Evolutionary conservation across 2,888 invertebrate species (phyloP).

Genomic region (Hofmannophila pseudospretella): DNA sequence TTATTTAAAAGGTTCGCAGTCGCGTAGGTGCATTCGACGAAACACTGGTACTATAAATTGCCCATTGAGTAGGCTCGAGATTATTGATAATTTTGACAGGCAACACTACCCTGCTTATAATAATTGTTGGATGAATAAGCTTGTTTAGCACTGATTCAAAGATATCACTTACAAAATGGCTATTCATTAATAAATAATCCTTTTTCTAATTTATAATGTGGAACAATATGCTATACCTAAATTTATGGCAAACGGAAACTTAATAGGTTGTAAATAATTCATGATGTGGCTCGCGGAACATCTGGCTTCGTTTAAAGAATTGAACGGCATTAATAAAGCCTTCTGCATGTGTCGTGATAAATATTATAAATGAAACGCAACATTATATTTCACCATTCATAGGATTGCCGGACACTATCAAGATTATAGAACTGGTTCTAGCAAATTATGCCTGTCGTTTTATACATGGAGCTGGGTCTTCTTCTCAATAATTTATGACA

Average conservation of each 20-base stretch:
- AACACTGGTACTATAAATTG: conserved; percentile 53
- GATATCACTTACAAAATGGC: no score
- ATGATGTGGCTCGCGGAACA: conserved; percentile 38
- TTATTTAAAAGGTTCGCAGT: conserved; percentile 46
- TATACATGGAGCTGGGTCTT: conserved; percentile 48
- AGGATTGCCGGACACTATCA: conserved; percentile 19
- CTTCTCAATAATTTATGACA: conserved; percentile 56
- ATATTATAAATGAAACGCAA: conserved; percentile 11
- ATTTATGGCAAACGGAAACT: conserved; percentile 8
- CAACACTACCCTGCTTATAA: conserved; percentile 32
- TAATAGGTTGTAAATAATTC: conserved; percentile 42
- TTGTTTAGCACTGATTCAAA: conserved; percentile 4
- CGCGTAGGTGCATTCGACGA: conserved; percentile 46
- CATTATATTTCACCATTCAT: conserved; percentile 20
- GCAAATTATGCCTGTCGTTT: conserved; percentile 56
- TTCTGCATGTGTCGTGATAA: conserved; percentile 13
- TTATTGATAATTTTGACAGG: conserved; percentile 50
- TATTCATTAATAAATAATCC: no score
- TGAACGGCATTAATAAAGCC: conserved; percentile 18
- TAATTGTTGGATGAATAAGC: conserved; percentile 11
- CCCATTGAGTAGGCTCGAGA: conserved; percentile 37
- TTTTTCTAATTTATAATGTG: not conserved
- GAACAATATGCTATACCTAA: conserved; percentile 2
- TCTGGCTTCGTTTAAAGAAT: conserved; percentile 31
- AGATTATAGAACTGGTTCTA: conserved; percentile 50